Evolutionary conservation across 2,888 invertebrate species (phyloP), one percentile per base, ranked within the genome.

Genomic region (Cosmopolites sordidus): DNA sequence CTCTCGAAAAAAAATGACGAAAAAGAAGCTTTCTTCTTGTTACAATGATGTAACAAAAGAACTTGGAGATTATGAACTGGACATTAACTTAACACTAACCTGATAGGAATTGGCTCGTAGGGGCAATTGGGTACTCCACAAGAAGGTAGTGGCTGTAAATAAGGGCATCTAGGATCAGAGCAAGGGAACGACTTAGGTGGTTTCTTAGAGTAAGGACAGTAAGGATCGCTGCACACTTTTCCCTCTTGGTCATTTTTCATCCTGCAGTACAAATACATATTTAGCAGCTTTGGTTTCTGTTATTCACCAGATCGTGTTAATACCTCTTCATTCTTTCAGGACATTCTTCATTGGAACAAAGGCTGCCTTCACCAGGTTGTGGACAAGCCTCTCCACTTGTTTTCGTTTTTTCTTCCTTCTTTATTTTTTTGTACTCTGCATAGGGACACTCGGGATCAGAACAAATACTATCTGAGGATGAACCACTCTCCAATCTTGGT

Each of bases 71-170:
- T n/a, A n/a, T n/a, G n/a, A n/a, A n/a, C n/a, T n/a, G n/a, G n/a
- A n/a, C n/a, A n/a, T n/a, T n/a, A n/a, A n/a, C n/a, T n/a, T n/a
- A n/a, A n/a, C n/a, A n/a, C n/a, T n/a, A 9, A 54, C 52, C 29
- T 48, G 12, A 56, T 14, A 6, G 62, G 59, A 14, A 58, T 27
- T 5, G 61, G 62, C 39, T 63, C 63, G 39, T 59, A 65, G 1
- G 64, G 64, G 40, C 65, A 65, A 17, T 63, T 58, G 8, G 61
- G 64, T 14, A 63, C 51, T 17, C 62, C 64, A 45, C 66, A 66
- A 14, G 61, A 62, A 0, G 62, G 58, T 27, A 64, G 38, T 1
- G 63, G 62, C 39, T 60, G 54, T 4, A 50, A 40, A 41, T 61
- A 65, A 5, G 65, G 65, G 41, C 66, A 66, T 11, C 51, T 49